Evolutionary conservation across 1,140 invertebrate genomes (phyloP).

Genomic region (Nephila pilipes): DNA sequence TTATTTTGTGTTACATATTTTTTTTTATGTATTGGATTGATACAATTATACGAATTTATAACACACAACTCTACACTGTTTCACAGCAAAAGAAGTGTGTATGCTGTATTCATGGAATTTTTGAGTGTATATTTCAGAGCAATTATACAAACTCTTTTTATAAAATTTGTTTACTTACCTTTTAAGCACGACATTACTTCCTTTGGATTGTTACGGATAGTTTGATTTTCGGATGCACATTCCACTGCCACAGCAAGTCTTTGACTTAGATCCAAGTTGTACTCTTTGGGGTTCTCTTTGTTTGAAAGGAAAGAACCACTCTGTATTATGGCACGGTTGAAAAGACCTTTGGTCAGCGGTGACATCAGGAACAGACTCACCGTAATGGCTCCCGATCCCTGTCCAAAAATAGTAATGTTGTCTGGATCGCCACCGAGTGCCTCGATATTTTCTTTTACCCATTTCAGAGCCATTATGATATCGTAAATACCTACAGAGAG

Average conservation of each 20-base stretch:
- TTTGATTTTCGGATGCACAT: not conserved
- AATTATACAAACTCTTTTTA: too few relatives aligned
- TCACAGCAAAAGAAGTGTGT: not conserved
- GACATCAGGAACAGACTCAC: constrained; percentile 86
- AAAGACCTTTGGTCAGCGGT: constrained; percentile 79
- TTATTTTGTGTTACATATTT: too few relatives aligned
- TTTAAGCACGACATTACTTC: constrained; percentile 14
- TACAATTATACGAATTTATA: too few relatives aligned
- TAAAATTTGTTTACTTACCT: not conserved
- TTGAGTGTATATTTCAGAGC: too few relatives aligned
- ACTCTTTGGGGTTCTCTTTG: not conserved
- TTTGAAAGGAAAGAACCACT: constrained; percentile 79
- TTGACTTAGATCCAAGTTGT: not conserved
- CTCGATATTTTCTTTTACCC: constrained; percentile 89
- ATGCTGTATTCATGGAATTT: too few relatives aligned
- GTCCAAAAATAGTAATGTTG: constrained; percentile 82
- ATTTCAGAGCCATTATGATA: constrained; percentile 87
- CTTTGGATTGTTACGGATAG: not conserved
- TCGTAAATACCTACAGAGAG: constrained; percentile 86
- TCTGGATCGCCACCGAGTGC: constrained; percentile 90
- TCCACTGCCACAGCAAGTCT: constrained; percentile 2
- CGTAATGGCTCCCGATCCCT: constrained; percentile 82
- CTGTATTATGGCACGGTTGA: constrained; percentile 81
- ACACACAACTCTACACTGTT: not conserved
- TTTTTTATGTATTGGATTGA: too few relatives aligned